These are phyloP conservation scores for Silurus meridionalis DNA, from an alignment of 2,113 vertebrate species.

Conservation along the genomic window DNA sequence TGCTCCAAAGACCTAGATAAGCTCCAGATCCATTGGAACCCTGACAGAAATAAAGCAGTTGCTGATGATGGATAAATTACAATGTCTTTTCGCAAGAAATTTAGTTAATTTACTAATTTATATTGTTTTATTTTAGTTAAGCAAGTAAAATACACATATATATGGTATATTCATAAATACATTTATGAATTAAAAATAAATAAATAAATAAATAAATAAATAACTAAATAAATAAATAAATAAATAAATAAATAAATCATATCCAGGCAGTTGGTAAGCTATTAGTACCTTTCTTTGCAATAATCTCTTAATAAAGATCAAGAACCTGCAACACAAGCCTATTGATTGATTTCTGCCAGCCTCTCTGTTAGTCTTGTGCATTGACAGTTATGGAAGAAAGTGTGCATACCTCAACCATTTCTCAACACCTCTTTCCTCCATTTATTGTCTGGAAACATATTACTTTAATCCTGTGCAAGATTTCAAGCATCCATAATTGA, in stretches of 20 bases:
- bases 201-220: no score
- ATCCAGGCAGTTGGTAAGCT: conserved; percentile 2
- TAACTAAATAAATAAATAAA: no score
- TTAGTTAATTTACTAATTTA: background rate
- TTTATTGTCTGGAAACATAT: conserved; percentile 65
- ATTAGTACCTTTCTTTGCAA: background rate
- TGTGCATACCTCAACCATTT: conserved; percentile 50
- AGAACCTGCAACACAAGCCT: conserved; percentile 10
- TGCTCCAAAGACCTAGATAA: background rate
- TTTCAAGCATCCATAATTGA: conserved; percentile 74
- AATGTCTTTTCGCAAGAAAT: background rate
- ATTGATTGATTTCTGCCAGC: conserved; percentile 23
- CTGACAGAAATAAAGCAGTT: background rate
- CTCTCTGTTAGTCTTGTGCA: conserved; percentile 10
- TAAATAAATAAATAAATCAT: background rate
- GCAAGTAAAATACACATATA: background rate
- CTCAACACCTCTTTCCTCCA: conserved; percentile 42
- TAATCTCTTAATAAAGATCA: conserved; percentile 1
- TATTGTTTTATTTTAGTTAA: background rate
- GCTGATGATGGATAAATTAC: background rate
- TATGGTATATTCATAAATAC: background rate
- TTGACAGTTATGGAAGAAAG: conserved; percentile 31
- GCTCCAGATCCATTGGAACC: background rate
- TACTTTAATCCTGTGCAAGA: conserved; percentile 64
- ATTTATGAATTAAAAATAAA: no score